Percentiles rank a stretch among this genome's conserved stretches.
These are phyloP conservation scores for Meteorus sp. DNA, from an alignment of 1,140 invertebrate genomes.

Conservation along the genomic window DNA sequence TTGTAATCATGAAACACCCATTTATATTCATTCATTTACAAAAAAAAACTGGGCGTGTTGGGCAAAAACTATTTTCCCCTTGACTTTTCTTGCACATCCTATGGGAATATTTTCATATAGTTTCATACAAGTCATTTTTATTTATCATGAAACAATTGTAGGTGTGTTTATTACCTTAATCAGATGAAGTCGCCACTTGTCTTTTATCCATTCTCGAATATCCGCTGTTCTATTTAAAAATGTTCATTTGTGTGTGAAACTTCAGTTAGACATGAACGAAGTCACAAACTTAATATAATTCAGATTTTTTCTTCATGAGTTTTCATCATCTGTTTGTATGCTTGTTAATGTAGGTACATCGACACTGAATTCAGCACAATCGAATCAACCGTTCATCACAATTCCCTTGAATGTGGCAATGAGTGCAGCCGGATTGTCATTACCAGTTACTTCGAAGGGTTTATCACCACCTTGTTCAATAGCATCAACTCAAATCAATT, in stretches of 20 bases:
- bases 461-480: slow-evolving; percentile 41
- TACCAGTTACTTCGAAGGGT: slow-evolving; percentile 48
- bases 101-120: not conserved
- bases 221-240: not conserved
- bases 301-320: no score
- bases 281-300: no score
- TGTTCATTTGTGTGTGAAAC: no score
- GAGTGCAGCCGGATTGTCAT: slow-evolving; percentile 49
- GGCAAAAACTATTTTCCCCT: not conserved
- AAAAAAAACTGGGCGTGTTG: slow-evolving; percentile 9
- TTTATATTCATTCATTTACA: no score
- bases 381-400: slow-evolving; percentile 54
- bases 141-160: not conserved
- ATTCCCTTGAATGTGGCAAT: slow-evolving; percentile 55
- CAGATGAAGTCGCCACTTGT: not conserved
- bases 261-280: no score
- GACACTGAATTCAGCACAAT: slow-evolving; percentile 45
- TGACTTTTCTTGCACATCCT: not conserved
- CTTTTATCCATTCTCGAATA: not conserved
- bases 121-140: not conserved
- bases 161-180: not conserved
- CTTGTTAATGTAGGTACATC: slow-evolving; percentile 40
- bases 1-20: slow-evolving; percentile 13
- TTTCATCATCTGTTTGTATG: no score
- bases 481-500: slow-evolving; percentile 38